Conservation (phyloP, 2,113 vertebrate genomes). For the Eretmochelys imbricata region DNA sequence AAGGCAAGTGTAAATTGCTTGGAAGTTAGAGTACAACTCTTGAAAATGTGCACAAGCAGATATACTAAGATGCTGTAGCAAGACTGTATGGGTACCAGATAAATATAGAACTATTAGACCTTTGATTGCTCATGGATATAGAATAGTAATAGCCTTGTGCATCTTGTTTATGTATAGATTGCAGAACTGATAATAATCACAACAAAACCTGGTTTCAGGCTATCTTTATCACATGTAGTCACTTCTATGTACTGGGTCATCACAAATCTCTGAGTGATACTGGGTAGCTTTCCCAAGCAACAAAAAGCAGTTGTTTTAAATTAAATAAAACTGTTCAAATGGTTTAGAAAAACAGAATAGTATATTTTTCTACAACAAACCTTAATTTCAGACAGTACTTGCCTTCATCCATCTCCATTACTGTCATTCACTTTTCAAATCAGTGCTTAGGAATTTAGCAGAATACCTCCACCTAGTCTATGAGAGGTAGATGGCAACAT, state of each 20-base stretch:
- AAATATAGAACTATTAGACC: slow-evolving; percentile 5
- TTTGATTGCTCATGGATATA: slow-evolving; percentile 5
- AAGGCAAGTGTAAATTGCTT: slow-evolving; percentile 62
- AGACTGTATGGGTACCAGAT: background rate
- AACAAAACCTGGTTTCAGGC: background rate
- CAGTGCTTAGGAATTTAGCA: background rate
- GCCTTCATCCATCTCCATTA: background rate
- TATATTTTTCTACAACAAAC: background rate
- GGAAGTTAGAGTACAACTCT: slow-evolving; percentile 31
- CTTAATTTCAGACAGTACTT: background rate
- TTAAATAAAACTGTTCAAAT: background rate
- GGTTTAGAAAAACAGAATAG: background rate
- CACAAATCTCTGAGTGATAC: background rate
- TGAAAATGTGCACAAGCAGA: slow-evolving; percentile 27
- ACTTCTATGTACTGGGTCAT: background rate
- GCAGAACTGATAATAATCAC: background rate
- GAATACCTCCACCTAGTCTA: background rate
- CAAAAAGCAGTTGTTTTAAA: background rate
- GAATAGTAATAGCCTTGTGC: background rate
- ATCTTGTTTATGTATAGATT: background rate
- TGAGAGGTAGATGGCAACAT: background rate
- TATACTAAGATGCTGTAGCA: background rate
- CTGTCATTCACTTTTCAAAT: background rate
- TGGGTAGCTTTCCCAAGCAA: background rate
- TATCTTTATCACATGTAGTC: background rate